These are phyloP conservation scores for Cirrhinus mrigala DNA, from an alignment of 2,797 vertebrate species.

Conservation along the genomic window DNA sequence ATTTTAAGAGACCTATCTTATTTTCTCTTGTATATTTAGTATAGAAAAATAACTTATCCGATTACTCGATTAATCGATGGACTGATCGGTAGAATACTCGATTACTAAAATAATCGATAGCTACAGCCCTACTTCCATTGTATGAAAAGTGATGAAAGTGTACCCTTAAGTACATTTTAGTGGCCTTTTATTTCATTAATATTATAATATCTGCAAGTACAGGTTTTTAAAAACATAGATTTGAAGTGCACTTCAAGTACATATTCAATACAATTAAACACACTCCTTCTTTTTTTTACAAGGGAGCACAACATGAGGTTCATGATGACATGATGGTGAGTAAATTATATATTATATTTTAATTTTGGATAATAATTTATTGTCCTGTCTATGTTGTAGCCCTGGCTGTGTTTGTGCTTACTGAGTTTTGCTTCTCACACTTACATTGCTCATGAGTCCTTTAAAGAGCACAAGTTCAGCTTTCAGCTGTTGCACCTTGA, in stretches of 20 bases:
- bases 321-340: background rate
- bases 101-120: too few relatives aligned
- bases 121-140: too few relatives aligned
- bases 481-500: constrained; percentile 95
- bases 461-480: constrained; percentile 97
- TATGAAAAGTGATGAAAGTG: background rate
- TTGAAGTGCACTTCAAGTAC: background rate
- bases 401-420: constrained; percentile 1
- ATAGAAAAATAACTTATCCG: too few relatives aligned
- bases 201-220: background rate
- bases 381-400: background rate
- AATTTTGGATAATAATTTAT: background rate
- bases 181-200: background rate
- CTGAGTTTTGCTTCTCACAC: constrained; percentile 59
- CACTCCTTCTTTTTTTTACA: background rate
- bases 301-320: background rate
- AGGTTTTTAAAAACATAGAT: background rate
- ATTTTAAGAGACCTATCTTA: too few relatives aligned
- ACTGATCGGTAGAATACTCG: too few relatives aligned
- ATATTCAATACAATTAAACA: background rate
- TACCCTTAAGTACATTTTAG: background rate
- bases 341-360: background rate
- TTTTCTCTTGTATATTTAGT: too few relatives aligned
- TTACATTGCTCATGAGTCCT: constrained; percentile 98
- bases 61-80: too few relatives aligned